Base-by-base conservation (phyloP, 2,888 invertebrate genomes). In the Chloromyia formosa region DNA sequence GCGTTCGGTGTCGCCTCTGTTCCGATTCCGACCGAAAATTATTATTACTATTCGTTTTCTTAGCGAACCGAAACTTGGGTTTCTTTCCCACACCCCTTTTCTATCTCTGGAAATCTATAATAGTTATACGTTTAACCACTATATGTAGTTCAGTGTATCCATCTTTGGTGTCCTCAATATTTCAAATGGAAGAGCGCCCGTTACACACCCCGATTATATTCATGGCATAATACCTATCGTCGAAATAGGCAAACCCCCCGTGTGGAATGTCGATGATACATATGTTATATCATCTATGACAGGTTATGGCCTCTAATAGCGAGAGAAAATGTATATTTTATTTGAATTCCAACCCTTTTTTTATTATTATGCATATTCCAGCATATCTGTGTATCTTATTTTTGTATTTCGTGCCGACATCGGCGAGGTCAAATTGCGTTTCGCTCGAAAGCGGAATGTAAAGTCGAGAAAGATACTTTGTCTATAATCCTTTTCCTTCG, bases 321-420 rank as follows among this genome's bases (percentile, higher is more conserved):
- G 56, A 71, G 27, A 35, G 71, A 58, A 69, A 71, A 71, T 71
- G 56, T 71, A 42, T 71, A 71, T 71, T 71, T 71, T 71, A 71
- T 71, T 40, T 71, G 35, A 71, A 71, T 71, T 71, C 71, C 71
- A 71, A 71, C 71, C 71, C 71, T 71, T 71, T 71, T 71, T 71
- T 71, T 35, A 56, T 66, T 66, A 35, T 35, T 35, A 35, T 20
- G 66, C 12, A 12, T 22, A 45, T 49, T 66, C 40, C 27, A 69
- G 27, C 69, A 69, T 54, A 71, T n/a, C n/a, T n/a, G n/a, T 35
- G 35, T 58, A 58, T 71, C 53, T 56, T 20, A 10, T 22, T 18
- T 27, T 49, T 12, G 45, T 66, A 66, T 66, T 45, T 66, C 27
- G 27, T 35, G 27, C 27, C 27, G 27, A 35, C 27, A 7, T 4